phyloP scores from a whole-genome alignment of 1,140 invertebrate genomes.

The Brachionus manjavacas region DNA sequence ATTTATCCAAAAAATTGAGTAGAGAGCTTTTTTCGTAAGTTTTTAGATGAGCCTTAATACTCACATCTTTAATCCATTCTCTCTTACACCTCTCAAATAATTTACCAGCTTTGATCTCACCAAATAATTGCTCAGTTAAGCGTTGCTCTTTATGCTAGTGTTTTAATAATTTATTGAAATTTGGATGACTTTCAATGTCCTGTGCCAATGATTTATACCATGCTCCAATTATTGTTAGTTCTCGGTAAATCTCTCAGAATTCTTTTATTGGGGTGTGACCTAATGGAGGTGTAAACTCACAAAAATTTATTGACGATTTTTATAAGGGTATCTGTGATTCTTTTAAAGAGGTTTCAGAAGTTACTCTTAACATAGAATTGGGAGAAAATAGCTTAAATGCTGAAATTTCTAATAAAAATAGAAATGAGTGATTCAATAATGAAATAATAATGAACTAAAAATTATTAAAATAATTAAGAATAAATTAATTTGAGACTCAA shows the following conservation, averaged over 20 bases:
- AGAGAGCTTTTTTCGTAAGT: background rate
- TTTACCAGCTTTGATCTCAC: background rate
- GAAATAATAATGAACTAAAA: too few species aligned
- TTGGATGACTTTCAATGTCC: slow-evolving; percentile 29
- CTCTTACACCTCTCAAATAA: background rate
- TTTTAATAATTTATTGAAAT: slow-evolving; percentile 15
- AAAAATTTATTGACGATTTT: too few species aligned
- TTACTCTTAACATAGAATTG: too few species aligned
- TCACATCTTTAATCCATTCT: background rate
- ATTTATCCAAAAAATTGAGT: background rate
- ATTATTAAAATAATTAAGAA: too few species aligned
- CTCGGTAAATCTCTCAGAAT: background rate
- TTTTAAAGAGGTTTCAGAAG: too few species aligned
- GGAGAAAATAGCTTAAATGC: too few species aligned
- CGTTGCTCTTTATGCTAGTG: slow-evolving; percentile 21
- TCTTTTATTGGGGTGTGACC: background rate
- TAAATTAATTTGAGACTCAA: too few species aligned
- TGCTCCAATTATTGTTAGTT: slow-evolving; percentile 17
- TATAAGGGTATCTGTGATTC: too few species aligned
- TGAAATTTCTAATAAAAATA: too few species aligned
- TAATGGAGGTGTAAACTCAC: too few species aligned
- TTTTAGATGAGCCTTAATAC: background rate
- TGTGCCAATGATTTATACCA: background rate
- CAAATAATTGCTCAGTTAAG: slow-evolving; percentile 2
- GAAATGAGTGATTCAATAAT: too few species aligned